A percentile compares a stretch with the other conserved stretches of the same genome.
Conservation (phyloP, 2,113 vertebrate species). For the Noctilio leporinus region DNA sequence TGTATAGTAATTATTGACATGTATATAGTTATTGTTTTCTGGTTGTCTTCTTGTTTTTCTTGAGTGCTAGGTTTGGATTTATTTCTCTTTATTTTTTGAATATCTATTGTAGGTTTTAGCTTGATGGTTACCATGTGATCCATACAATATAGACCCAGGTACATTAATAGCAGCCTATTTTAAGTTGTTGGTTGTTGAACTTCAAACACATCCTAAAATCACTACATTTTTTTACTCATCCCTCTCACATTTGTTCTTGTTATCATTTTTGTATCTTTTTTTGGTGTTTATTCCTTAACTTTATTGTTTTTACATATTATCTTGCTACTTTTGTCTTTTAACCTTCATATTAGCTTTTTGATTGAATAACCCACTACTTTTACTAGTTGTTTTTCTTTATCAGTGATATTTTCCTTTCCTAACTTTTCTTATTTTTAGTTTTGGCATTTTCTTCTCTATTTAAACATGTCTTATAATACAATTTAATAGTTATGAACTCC, state of each 20-base stretch:
- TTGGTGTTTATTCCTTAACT: neutral
- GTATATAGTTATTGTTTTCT: neutral
- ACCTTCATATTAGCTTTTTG: neutral
- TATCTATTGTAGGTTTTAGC: too few relatives aligned
- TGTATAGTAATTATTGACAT: neutral
- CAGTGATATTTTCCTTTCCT: neutral
- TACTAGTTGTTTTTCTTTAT: neutral
- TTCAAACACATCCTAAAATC: too few relatives aligned
- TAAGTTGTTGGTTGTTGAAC: too few relatives aligned
- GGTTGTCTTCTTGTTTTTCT: too few relatives aligned
- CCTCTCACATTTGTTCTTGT: neutral
- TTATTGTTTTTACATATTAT: neutral
- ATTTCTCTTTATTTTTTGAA: too few relatives aligned
- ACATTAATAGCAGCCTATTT: too few relatives aligned
- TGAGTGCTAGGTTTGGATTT: too few relatives aligned
- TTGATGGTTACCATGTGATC: too few relatives aligned
- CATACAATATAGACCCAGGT: too few relatives aligned
- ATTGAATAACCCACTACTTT: neutral
- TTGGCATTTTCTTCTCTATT: too few relatives aligned
- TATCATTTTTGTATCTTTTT: neutral
- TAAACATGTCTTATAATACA: too few relatives aligned
- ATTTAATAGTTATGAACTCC: neutral
- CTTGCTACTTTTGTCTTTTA: neutral
- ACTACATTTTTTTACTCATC: too few relatives aligned
- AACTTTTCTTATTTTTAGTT: neutral